Conservation (phyloP, 2,113 vertebrate genomes). For the Sciurus niger region DNA sequence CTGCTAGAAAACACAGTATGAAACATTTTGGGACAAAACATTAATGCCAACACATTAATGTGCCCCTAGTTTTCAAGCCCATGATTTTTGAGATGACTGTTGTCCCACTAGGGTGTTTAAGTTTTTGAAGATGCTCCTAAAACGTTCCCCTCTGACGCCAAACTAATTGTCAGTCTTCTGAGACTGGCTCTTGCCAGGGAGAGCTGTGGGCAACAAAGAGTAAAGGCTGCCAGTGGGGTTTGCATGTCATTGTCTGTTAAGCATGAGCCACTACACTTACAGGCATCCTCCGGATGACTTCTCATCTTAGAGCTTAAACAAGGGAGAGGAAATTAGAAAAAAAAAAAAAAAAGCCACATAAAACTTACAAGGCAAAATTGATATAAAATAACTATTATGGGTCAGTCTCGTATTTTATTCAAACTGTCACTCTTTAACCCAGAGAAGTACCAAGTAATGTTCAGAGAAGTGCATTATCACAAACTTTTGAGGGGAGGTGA, state of each 20-base stretch:
- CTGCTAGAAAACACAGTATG: not conserved
- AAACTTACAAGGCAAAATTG: slow-evolving; percentile 32
- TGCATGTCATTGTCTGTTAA: not conserved
- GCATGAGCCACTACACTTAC: not conserved
- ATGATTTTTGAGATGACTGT: not conserved
- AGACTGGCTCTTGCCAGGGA: not conserved
- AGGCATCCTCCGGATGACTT: accelerated
- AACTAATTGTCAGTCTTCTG: not conserved
- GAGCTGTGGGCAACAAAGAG: accelerated
- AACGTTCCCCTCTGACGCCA: not conserved
- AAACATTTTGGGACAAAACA: not conserved
- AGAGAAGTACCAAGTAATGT: not conserved
- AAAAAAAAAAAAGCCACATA: not conserved
- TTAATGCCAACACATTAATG: not conserved
- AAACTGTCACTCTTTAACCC: not conserved
- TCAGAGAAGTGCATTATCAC: not conserved
- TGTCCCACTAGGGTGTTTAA: not conserved
- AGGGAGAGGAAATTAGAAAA: not conserved
- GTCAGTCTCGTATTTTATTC: not conserved
- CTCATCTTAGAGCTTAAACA: not conserved
- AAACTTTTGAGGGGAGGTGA: not conserved
- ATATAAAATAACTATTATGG: not conserved
- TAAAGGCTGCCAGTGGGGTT: not conserved
- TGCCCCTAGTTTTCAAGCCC: not conserved
- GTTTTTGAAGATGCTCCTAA: not conserved